A percentile compares a stretch with the other conserved stretches of the same genome.
These are phyloP conservation scores for Platypus cylindrus DNA, from an alignment of 2,888 invertebrate species.

Conservation along the genomic window DNA sequence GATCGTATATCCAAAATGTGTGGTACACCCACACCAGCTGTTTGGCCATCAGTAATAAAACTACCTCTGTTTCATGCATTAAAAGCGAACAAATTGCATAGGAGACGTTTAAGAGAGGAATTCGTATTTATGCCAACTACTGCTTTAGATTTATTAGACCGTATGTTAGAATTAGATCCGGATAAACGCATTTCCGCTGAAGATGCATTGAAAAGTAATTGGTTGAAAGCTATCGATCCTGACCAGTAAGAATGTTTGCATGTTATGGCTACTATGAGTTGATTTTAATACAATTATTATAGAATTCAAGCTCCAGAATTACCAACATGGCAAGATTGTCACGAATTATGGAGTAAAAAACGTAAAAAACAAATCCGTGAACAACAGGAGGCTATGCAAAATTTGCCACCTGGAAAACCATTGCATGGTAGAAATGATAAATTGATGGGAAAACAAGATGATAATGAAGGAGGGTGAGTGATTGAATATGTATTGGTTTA, in stretches of 20 bases:
- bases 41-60: conserved; percentile 92
- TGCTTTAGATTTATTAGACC: conserved; percentile 83
- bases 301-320: conserved; percentile 76
- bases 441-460: conserved; percentile 20
- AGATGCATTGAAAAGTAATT: conserved; percentile 81
- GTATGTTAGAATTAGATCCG: conserved; percentile 94
- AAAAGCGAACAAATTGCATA: conserved; percentile 81
- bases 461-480: conserved; percentile 47
- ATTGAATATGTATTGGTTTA: no score
- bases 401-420: conserved; percentile 36
- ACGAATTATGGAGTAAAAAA: conserved; percentile 97
- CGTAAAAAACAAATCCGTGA: conserved; percentile 75
- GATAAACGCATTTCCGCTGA: conserved; percentile 86
- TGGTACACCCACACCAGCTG: conserved; percentile 91
- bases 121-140: conserved; percentile 83
- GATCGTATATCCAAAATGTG: conserved; percentile 90
- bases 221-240: conserved; percentile 84
- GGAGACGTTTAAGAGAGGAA: conserved; percentile 81
- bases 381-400: conserved; percentile 47
- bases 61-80: conserved; percentile 86
- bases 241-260: conserved; percentile 65
- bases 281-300: conserved; percentile 20
- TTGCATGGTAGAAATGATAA: conserved; percentile 14
- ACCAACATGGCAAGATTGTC: conserved; percentile 96
- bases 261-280: no score